Percentiles rank a stretch among this genome's conserved stretches.
Evolutionary conservation across 2,797 vertebrate genomes (phyloP).

Genomic region (Ictinia mississippiensis): DNA sequence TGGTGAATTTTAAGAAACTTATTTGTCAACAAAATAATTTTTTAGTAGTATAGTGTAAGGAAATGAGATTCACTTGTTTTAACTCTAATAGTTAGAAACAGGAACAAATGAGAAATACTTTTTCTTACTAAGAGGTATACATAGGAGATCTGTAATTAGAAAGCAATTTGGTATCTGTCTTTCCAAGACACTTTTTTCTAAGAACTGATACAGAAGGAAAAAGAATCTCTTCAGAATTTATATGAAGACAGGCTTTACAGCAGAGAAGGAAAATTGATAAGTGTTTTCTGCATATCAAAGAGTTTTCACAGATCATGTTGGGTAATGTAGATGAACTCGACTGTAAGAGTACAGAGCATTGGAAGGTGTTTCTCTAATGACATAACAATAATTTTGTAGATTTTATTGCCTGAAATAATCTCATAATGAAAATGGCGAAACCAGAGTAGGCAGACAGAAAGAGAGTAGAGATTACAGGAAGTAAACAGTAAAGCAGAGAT

Average conservation of each 20-base stretch:
- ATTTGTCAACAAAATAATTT: not conserved
- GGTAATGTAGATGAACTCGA: not conserved
- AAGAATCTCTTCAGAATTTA: not conserved
- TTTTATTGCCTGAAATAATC: not conserved
- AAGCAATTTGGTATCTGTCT: not conserved
- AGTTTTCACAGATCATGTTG: not conserved
- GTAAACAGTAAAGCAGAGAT: not conserved
- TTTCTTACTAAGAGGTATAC: not conserved
- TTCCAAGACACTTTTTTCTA: not conserved
- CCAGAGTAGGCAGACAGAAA: not conserved
- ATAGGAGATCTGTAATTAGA: not conserved
- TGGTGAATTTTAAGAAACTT: not conserved
- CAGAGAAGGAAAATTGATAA: not conserved
- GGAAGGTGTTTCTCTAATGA: not conserved
- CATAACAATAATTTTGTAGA: not conserved
- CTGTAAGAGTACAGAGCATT: not conserved
- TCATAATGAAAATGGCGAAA: not conserved
- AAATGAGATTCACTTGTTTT: not conserved
- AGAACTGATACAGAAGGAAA: not conserved
- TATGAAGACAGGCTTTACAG: not conserved
- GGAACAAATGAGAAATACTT: not conserved
- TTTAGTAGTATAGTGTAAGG: not conserved
- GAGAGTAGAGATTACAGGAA: not conserved
- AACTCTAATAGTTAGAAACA: not conserved
- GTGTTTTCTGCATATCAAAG: not conserved